Evolutionary conservation across 2,113 vertebrate species (phyloP).

Genomic region (Empidonax alnorum): DNA sequence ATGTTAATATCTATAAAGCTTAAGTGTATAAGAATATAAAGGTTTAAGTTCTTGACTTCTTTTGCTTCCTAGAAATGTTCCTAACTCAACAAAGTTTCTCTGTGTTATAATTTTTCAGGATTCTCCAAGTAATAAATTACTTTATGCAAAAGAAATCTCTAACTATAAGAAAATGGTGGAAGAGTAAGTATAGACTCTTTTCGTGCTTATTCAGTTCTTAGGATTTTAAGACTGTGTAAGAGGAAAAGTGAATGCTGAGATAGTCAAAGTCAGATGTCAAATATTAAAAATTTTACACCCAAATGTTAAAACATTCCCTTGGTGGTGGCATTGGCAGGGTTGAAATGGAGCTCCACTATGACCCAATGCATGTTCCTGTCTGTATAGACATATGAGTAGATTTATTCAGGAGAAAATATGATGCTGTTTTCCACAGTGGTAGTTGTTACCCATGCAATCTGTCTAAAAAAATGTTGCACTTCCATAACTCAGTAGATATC

Average conservation of each 20-base stretch:
- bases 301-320: not conserved
- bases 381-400: not conserved
- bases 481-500: not conserved
- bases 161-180: conserved; percentile 99
- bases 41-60: not conserved
- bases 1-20: not conserved
- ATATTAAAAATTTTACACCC: not conserved
- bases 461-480: not conserved
- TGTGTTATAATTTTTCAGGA: conserved; percentile 77
- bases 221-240: not conserved
- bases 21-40: not conserved
- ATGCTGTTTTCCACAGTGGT: not conserved
- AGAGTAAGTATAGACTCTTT: conserved; percentile 84
- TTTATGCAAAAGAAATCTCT: conserved; percentile 98
- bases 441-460: not conserved
- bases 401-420: not conserved
- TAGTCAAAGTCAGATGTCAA: not conserved
- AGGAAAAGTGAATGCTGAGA: not conserved
- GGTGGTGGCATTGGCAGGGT: not conserved
- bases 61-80: not conserved
- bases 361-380: not conserved
- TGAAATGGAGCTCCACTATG: not conserved
- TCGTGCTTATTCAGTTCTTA: not conserved
- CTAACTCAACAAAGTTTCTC: not conserved
- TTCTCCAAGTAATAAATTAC: conserved; percentile 98